A percentile compares a stretch with the other conserved stretches of the same genome.
These are phyloP conservation scores for Harpalus rubripes DNA, from an alignment of 2,888 invertebrate genomes.

Conservation along the genomic window DNA sequence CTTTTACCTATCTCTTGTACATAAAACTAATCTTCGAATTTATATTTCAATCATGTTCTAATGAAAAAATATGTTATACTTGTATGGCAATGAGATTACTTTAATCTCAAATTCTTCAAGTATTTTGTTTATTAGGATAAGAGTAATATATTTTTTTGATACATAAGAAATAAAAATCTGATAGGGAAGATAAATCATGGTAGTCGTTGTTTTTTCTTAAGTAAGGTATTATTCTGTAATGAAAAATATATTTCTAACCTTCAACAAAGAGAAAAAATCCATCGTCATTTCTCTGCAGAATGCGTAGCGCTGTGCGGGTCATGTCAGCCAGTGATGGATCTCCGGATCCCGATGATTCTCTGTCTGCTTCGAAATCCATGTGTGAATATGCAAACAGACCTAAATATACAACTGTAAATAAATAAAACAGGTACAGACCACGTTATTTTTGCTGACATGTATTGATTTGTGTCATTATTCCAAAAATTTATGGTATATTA, in stretches of 20 bases:
- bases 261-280: slow-evolving; percentile 79
- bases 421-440: slow-evolving; percentile 46
- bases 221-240: background rate
- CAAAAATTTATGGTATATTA: no score
- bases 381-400: slow-evolving; percentile 79
- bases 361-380: slow-evolving; percentile 79
- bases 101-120: no score
- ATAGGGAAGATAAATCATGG: background rate
- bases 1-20: no score
- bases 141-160: no score
- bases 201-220: background rate
- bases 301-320: slow-evolving; percentile 78
- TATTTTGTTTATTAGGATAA: no score
- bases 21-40: no score
- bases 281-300: slow-evolving; percentile 77
- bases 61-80: no score
- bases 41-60: no score
- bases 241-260: slow-evolving; percentile 73
- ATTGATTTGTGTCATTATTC: no score
- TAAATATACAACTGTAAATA: slow-evolving; percentile 69
- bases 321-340: slow-evolving; percentile 80
- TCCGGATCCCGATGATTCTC: slow-evolving; percentile 77
- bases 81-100: no score
- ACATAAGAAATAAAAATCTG: no score
- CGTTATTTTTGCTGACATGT: no score